A percentile compares a stretch with the other conserved stretches of the same genome.
Evolutionary conservation across 2,797 vertebrate genomes (phyloP).

Genomic region (Tragelaphus oryx): DNA sequence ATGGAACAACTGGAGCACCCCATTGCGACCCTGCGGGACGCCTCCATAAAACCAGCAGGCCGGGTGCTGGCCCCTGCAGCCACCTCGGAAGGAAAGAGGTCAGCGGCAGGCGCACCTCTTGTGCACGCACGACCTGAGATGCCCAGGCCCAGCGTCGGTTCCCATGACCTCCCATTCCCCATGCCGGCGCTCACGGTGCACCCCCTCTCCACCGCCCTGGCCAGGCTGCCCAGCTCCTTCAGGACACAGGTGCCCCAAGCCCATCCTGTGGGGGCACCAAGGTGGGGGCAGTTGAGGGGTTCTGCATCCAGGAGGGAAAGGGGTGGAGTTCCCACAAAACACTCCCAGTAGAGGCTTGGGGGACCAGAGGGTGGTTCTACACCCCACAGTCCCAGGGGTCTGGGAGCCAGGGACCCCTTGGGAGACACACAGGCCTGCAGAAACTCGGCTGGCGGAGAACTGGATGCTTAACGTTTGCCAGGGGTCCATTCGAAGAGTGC

Average conservation of each 20-base stretch:
- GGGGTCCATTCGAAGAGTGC: not conserved
- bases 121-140: not conserved
- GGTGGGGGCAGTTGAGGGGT: not conserved
- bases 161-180: not conserved
- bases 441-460: not conserved
- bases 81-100: not conserved
- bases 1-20: not conserved
- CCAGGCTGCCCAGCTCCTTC: not conserved
- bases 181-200: not conserved
- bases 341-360: not conserved
- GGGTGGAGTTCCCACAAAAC: not conserved
- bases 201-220: not conserved
- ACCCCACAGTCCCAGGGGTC: not conserved
- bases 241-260: not conserved
- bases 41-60: not conserved
- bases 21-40: not conserved
- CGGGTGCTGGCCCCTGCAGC: not conserved
- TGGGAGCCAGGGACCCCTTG: not conserved
- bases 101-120: fast-evolving
- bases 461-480: not conserved
- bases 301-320: not conserved
- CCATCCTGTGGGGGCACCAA: not conserved
- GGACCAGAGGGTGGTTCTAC: not conserved
- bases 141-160: not conserved
- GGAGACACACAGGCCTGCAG: not conserved